Percentiles rank a stretch among this genome's conserved stretches.
phyloP scores from a whole-genome alignment of 2,113 vertebrate genomes.

The Xenopus laevis region DNA sequence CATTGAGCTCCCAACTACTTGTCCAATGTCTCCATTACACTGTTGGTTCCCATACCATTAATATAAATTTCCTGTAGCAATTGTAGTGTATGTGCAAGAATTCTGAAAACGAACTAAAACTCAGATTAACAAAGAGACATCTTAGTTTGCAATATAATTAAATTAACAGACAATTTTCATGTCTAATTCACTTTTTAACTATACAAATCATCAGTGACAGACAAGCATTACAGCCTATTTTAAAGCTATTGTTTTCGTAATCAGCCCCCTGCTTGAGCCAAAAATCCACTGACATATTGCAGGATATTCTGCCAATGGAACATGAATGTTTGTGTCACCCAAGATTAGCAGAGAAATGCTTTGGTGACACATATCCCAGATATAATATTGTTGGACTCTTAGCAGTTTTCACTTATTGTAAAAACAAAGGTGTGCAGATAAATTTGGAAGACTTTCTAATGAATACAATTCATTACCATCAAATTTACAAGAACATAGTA shows the following conservation, averaged over 20 bases:
- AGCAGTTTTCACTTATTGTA: not conserved
- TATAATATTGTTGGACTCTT: not conserved
- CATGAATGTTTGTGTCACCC: not conserved
- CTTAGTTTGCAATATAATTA: not conserved
- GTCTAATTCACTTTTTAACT: not conserved
- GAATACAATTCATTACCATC: no score
- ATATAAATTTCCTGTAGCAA: not conserved
- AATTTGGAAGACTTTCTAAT: no score
- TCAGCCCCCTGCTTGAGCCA: slow-evolving; percentile 11
- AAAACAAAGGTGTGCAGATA: no score
- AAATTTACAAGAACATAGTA: no score
- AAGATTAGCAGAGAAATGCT: not conserved
- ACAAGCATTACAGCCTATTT: not conserved
- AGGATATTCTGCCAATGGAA: slow-evolving; percentile 26
- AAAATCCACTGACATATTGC: slow-evolving; percentile 32
- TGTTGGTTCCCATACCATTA: not conserved
- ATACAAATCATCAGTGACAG: not conserved
- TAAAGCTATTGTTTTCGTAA: slow-evolving; percentile 35
- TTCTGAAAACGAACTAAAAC: not conserved
- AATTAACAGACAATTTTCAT: not conserved
- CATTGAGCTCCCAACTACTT: no score
- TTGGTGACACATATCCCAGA: not conserved
- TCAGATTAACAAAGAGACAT: not conserved
- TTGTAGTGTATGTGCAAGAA: not conserved
- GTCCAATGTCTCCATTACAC: no score